Conservation (phyloP, 2,797 vertebrate genomes). For the Eulemur coronatus region DNA sequence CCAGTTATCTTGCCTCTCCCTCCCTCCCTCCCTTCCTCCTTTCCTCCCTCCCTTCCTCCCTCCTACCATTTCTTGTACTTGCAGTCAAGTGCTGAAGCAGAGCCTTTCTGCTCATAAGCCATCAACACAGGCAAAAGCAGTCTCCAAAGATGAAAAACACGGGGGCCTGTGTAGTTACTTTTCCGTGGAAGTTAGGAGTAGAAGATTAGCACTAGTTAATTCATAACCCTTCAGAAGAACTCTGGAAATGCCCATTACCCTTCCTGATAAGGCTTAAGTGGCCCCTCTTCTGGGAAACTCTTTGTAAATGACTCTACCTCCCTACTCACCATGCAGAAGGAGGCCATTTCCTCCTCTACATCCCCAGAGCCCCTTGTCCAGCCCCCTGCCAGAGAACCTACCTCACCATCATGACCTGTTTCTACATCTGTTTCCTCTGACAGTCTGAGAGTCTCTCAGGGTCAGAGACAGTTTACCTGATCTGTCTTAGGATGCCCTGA, state of each 20-base stretch:
- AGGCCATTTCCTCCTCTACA: not conserved
- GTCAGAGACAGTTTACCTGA: not conserved
- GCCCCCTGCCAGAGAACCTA: not conserved
- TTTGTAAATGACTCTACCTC: not conserved
- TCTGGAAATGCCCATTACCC: not conserved
- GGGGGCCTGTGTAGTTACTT: not conserved
- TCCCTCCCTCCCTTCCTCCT: too few relatives aligned
- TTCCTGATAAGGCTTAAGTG: not conserved
- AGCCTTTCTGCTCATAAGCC: not conserved
- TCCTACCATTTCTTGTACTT: not conserved
- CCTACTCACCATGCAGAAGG: not conserved
- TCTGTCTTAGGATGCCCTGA: not conserved
- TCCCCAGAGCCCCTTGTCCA: not conserved
- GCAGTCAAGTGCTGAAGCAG: not conserved
- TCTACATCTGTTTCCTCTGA: not conserved
- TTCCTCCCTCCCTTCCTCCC: not conserved
- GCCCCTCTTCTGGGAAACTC: not conserved
- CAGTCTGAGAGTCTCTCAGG: not conserved
- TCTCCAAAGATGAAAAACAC: not conserved
- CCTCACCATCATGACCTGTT: not conserved
- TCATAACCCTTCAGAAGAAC: not conserved
- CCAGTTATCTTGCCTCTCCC: not conserved
- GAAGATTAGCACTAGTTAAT: not conserved
- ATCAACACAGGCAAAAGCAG: not conserved
- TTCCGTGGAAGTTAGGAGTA: not conserved